Percentiles rank a stretch among this genome's conserved stretches.
These are phyloP conservation scores for Metopia argyrocephala DNA, from an alignment of 2,888 invertebrate genomes.

Conservation along the genomic window DNA sequence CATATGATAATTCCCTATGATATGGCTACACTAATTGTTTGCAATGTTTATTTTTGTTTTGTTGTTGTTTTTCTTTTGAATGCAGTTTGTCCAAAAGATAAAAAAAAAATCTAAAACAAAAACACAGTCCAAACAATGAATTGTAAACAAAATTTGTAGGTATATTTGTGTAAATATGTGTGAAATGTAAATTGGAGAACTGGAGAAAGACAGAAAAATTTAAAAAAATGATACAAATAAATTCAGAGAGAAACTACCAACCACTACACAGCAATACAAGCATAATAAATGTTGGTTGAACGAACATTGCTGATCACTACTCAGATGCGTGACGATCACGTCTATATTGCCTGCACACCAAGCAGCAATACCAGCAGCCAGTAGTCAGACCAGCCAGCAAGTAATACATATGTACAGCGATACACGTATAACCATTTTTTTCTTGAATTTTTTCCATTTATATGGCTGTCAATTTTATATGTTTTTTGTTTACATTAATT, in stretches of 20 bases:
- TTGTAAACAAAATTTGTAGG: constrained; percentile 14
- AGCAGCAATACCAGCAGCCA: constrained; percentile 22
- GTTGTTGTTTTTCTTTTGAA: constrained; percentile 15
- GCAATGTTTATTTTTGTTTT: background rate
- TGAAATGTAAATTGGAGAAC: constrained; percentile 18
- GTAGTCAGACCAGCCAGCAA: background rate
- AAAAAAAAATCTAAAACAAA: background rate
- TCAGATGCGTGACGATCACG: constrained; percentile 70
- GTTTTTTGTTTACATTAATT: constrained; percentile 46
- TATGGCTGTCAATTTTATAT: constrained; percentile 33
- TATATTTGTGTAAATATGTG: background rate
- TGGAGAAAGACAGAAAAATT: constrained; percentile 12
- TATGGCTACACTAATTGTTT: background rate
- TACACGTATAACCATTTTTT: constrained; percentile 39
- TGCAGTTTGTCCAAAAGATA: constrained; percentile 14
- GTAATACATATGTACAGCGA: background rate
- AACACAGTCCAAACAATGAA: background rate
- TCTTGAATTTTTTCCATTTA: constrained; percentile 47
- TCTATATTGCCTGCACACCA: constrained; percentile 63
- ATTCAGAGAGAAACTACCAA: constrained; percentile 26
- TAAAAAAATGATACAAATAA: constrained; percentile 15
- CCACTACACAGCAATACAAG: background rate
- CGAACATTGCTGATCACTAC: constrained; percentile 67
- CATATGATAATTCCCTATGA: no score
- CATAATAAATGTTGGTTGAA: constrained; percentile 29